Conservation (phyloP, 2,888 invertebrate genomes). For the Meteorus colon region DNA sequence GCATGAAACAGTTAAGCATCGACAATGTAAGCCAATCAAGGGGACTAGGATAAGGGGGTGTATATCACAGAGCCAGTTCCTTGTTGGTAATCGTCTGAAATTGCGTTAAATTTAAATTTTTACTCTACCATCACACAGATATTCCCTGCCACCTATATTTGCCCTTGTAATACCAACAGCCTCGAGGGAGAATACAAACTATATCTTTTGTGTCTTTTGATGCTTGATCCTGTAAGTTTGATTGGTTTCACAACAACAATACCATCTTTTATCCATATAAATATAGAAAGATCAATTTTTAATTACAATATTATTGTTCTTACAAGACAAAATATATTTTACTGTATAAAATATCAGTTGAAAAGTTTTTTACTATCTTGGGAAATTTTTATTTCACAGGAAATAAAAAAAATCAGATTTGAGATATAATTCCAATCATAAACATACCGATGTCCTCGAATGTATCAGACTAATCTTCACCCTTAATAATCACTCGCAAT, state of each 20-base stretch:
- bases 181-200: conserved; percentile 30
- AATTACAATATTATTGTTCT: background rate
- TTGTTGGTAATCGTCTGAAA: conserved; percentile 69
- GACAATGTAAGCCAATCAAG: conserved; percentile 74
- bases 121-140: conserved; percentile 46
- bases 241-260: conserved; percentile 31
- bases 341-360: too few species aligned
- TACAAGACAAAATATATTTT: too few species aligned
- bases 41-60: conserved; percentile 54
- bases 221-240: conserved; percentile 34
- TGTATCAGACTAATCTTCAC: too few species aligned
- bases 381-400: too few species aligned
- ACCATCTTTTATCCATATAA: too few species aligned
- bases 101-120: conserved; percentile 71
- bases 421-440: too few species aligned
- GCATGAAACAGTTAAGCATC: conserved; percentile 73
- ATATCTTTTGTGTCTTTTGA: conserved; percentile 40
- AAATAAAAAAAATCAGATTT: too few species aligned
- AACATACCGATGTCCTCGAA: too few species aligned
- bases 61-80: conserved; percentile 58
- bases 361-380: too few species aligned
- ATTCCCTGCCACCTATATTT: conserved; percentile 31
- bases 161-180: conserved; percentile 1
- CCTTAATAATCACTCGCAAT: too few species aligned
- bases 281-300: too few species aligned